Evolutionary conservation across 2,113 vertebrate species (phyloP), one percentile per base, ranked within the genome.

Genomic region (Dasyprocta punctata): DNA sequence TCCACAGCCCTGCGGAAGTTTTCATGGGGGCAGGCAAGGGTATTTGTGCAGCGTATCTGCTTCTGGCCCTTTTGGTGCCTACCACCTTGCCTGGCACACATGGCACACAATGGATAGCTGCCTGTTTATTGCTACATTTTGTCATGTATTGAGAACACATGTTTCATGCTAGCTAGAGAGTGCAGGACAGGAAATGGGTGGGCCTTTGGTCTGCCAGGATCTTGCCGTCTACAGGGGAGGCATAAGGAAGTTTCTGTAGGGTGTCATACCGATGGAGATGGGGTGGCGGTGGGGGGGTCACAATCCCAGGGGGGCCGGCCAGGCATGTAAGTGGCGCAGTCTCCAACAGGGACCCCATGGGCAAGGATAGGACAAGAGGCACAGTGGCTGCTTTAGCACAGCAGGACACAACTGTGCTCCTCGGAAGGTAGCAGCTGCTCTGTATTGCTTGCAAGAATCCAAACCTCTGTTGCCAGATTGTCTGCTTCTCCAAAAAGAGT

Each of bases 251-350:
- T 86, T 41, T 73, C 47, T 65, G 10, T 1, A 11, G 22, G 36
- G n/a, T 9, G 22, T 33, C 56, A 54, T 0, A 0, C 26, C 47
- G 6, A 63, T 77, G 1, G 19, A 28, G 52, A 8, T 11, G 7
- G 49, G 33, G 54, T 56, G 54, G 54, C 3, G 8, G 16, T 16
- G 26, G 69, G 13, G 26, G 38, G 10, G 61, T 26, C 65, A 77
- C 44, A 56, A 4, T 28, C 69, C 56, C 24, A 6, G 0, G 38
- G 54, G 5, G 11, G 38, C 12, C 28, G n/a, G 36, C 54, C 33
- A 49, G 67, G n/a, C 10, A 10, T 17, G 22, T 58, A 26, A 19
- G 9, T 4, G 28, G 10, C 30, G 20, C 26, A 19, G 73, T 30
- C 60, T 41, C 60, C 60, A 65, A 67, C 61, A 60, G 54, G 7